Base-by-base conservation (phyloP, 1,140 invertebrate genomes). In the Saxidomus purpurata region DNA sequence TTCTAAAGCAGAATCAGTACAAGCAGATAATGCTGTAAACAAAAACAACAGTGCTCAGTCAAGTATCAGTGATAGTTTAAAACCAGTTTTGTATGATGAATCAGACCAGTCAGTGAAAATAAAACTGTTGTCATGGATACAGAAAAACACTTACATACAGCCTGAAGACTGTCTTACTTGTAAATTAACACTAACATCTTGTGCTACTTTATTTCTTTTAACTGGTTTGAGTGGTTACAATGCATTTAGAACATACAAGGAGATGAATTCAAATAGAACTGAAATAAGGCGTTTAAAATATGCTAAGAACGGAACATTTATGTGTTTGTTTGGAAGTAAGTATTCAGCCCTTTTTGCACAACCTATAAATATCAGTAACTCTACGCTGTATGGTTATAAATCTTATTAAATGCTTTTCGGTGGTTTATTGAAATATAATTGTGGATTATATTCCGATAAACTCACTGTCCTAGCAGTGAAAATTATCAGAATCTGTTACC, bases 61-160 rank as follows among this genome's bases (percentile, higher is more conserved):
- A 0, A 38, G 25, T 71, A 34, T 6, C 13, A 28, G 0, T 38
- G 15, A 22, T 25, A 40, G 11, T 76, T n/a, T 76, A 13, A 47
- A 76, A 49, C 71, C 71, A n/a, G 71, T 76, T 22, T 47, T 76
- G 49, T n/a, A 40, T 74, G 69, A 74, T 40, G 40, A 36, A 74
- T 19, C 38, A n/a, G 36, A 40, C 9, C 2, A n/a, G 34, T 13
- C 17, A 43, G 0, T 28, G 9, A 76, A 8, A 25, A 15, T 19
- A 47, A 76, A n/a, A 76, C 2, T 76, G 8, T 19, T 1, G 8
- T 40, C 13, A 9, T 76, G 38, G 38, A n/a, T 76, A 28, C 38
- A 47, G 49, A 25, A 76, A 25, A 76, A 76, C n/a, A 76, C 71
- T 9, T 43, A 76, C 25, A 15, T 76, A 28, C 71, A 76, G 38